These are phyloP conservation scores for Cheirogaleus major DNA, from an alignment of 2,797 vertebrate genomes.

Conservation along the genomic window DNA sequence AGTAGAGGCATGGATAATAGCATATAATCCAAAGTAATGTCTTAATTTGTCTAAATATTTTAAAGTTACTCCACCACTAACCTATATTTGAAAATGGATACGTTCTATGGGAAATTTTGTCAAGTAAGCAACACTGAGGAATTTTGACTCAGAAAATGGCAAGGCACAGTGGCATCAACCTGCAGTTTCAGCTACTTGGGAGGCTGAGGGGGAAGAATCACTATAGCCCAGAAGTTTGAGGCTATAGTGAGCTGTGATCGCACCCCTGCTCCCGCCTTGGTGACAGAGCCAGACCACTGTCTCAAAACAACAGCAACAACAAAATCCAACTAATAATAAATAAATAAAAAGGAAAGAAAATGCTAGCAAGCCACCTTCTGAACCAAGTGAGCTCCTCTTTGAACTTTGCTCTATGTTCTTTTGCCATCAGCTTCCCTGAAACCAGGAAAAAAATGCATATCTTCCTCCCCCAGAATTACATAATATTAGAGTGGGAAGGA, in stretches of 20 bases:
- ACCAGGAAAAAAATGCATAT: not conserved
- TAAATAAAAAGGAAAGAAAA: not conserved
- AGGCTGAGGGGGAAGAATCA: not conserved
- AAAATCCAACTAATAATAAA: not conserved
- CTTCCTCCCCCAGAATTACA: not conserved
- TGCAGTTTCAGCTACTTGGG: not conserved
- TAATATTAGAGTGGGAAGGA: constrained; percentile 34
- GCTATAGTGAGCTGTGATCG: too few relatives aligned
- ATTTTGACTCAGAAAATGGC: not conserved
- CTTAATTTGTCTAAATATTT: not conserved
- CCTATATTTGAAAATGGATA: constrained; percentile 4
- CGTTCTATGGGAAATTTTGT: not conserved
- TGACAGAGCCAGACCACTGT: not conserved
- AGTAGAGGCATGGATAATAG: not conserved
- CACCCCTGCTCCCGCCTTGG: too few relatives aligned
- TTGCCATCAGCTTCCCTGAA: not conserved
- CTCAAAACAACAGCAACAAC: not conserved
- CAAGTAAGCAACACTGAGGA: not conserved
- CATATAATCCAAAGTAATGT: constrained; percentile 28
- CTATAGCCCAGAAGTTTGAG: too few relatives aligned
- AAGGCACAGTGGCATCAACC: not conserved
- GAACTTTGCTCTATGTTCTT: not conserved
- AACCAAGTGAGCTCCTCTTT: not conserved
- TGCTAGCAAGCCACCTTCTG: not conserved
- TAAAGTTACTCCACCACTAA: not conserved